Base-by-base conservation (phyloP, 2,113 vertebrate genomes). In the Tauraco erythrolophus region DNA sequence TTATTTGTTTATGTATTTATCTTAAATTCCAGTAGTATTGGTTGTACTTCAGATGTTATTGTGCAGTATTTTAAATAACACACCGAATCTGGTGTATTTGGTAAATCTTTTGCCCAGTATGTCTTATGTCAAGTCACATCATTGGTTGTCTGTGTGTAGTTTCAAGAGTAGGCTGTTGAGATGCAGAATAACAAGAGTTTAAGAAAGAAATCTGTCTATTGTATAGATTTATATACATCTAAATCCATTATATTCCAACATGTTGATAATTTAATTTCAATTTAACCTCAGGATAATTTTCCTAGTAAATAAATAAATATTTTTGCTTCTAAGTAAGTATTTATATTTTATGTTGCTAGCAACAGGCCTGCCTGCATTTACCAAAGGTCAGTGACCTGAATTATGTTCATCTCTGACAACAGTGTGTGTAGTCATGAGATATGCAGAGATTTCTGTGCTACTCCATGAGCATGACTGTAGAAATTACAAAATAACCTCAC, bases 311-410 rank as follows among this genome's bases (percentile, higher is more conserved):
- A 90, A 83, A 65, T 48, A 28, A 33, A 50, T 62, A 50, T 9
- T 4, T 39, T 15, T 75, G 48, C 51, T 91, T 94, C 56, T 75
- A 54, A 93, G 86, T 71, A 90, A 85, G 66, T 92, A 92, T 92
- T 92, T 92, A 72, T 92, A 70, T 95, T 95, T 95, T 51, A 75
- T 89, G 76, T 94, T 84, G 75, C 68, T 92, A 95, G 94, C 79
- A 94, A 90, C 92, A 93, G 88, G 75, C 90, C 82, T 95, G 88
- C 88, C 85, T 88, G 88, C 85, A 37, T 86, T 93, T 84, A 51
- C 60, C 9, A 9, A 97, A 95, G 97, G 94, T 90, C 83, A 86
- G 92, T 96, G 97, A 94, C 96, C 86, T 94, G 88, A 94, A 97
- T 96, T 91, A 65, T 94, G 82, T 48, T 95, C 48, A 58, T 92